These are phyloP conservation scores for Homalodisca vitripennis DNA, from an alignment of 1,140 invertebrate species.

Conservation along the genomic window DNA sequence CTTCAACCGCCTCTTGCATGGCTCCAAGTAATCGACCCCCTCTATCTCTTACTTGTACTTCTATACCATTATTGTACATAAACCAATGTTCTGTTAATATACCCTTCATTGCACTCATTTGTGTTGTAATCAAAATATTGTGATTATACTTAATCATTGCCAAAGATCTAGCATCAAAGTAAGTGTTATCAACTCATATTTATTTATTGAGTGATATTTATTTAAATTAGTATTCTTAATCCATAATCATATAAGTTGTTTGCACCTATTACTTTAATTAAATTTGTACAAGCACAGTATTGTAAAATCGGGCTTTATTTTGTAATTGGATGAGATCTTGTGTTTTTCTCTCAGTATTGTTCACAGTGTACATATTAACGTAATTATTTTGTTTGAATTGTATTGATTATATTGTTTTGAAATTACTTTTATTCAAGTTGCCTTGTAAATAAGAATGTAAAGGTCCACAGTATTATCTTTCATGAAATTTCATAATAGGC, in stretches of 20 bases:
- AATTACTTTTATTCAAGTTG: not conserved
- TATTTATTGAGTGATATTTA: not conserved
- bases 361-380: no score
- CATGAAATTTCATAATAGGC: constrained; percentile 40
- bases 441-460: no score
- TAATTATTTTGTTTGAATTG: not conserved
- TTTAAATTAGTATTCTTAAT: no score
- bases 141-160: not conserved
- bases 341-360: not conserved
- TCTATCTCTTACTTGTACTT: no score
- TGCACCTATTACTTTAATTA: no score
- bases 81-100: not conserved
- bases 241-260: no score
- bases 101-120: not conserved
- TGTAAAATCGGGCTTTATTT: not conserved
- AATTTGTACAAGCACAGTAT: no score
- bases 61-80: not conserved
- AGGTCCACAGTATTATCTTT: no score
- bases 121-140: not conserved
- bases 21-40: no score
- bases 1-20: not conserved
- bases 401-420: not conserved
- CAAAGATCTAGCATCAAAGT: not conserved
- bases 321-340: not conserved
- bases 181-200: not conserved